Base-by-base conservation (phyloP, 2,113 vertebrate species). In the Notiomystis cincta region DNA sequence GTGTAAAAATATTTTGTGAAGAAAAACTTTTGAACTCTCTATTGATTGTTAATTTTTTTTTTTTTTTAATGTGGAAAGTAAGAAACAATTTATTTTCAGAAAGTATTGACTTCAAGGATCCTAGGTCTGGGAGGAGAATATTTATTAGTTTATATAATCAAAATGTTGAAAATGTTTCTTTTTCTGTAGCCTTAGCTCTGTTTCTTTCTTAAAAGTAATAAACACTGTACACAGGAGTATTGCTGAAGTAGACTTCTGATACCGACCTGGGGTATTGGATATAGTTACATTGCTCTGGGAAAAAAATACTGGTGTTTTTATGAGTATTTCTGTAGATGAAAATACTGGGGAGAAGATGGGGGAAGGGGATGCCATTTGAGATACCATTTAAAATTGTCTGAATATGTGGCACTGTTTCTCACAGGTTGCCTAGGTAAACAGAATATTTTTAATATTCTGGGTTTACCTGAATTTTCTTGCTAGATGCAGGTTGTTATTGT, bases 101-200 rank as follows among this genome's bases (percentile, higher is more conserved):
- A 93, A 85, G 45, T 89, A 87, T 90, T 95, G 78, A 87, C 84
- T 95, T 70, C 50, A 64, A 76, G 65, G 20, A 82, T 87, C 14
- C 27, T 79, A 42, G 21, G 53, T 91, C 78, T 91, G 38, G 37
- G 25, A 93, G 82, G 44, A 89, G 92, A 96, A 85, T 84, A 82
- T 93, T 95, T 96, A 93, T 95, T 89, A 93, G 87, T 88, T 93
- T 82, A 80, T 95, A 78, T 61, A 85, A 96, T 85, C 84, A 91
- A 70, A 96, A 87, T 44, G 27, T 89, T 82, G 82, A 90, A 90
- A 94, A 80, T 54, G 15, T 82, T 96, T 87, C 56, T 7, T 27
- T 79, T 94, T 82, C 82, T 94, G 54, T 85, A 91, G 82, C 62
- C 56, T 91, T 65, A 58, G 70, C 64, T 95, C 78, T 85, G 62